A percentile compares a stretch with the other conserved stretches of the same genome.
Evolutionary conservation across 2,797 vertebrate species (phyloP).

Genomic region (Darevskia nairensis): DNA sequence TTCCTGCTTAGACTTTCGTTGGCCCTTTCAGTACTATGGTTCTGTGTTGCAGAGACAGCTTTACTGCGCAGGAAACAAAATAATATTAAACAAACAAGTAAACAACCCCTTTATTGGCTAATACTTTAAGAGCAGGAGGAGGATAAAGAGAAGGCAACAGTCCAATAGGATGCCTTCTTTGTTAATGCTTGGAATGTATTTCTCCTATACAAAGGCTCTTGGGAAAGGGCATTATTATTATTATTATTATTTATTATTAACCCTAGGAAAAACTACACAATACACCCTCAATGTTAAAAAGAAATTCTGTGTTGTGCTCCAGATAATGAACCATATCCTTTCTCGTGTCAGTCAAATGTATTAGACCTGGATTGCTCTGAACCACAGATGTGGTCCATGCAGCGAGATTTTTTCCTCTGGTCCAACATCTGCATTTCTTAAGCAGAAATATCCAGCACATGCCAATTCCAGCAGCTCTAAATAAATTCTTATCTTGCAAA

Average conservation of each 20-base stretch:
- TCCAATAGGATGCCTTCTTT: not conserved
- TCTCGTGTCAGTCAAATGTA: not conserved
- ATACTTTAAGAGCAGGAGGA: no score
- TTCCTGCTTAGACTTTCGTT: no score
- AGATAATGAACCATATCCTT: not conserved
- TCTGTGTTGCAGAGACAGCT: no score
- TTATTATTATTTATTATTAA: not conserved
- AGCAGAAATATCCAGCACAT: not conserved
- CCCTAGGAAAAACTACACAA: not conserved
- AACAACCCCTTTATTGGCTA: no score
- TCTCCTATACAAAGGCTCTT: not conserved
- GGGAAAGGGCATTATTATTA: not conserved
- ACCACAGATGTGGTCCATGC: not conserved
- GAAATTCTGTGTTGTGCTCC: not conserved
- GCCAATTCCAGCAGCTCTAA: not conserved
- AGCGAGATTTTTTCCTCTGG: not conserved
- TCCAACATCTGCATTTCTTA: not conserved
- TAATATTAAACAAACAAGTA: no score
- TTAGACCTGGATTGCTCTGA: no score
- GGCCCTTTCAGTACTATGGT: no score
- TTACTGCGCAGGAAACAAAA: no score
- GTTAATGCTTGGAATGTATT: not conserved
- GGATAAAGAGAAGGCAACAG: not conserved
- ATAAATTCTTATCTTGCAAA: conserved; percentile 1
- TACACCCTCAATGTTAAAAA: not conserved